Conservation (phyloP, 2,888 invertebrate species). For the Sceliomorpha sp. region DNA sequence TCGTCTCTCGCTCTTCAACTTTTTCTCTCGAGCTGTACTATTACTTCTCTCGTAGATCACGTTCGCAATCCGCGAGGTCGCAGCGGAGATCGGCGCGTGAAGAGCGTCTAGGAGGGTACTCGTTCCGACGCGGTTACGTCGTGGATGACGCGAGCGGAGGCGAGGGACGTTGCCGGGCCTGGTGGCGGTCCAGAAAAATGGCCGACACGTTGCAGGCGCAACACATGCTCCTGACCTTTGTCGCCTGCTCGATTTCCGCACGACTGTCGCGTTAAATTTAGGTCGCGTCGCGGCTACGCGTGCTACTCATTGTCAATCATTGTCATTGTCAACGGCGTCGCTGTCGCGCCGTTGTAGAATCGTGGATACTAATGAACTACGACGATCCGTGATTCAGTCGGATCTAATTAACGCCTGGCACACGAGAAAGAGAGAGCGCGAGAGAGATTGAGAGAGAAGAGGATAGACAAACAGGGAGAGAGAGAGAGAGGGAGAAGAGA, state of each 20-base stretch:
- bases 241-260: not conserved
- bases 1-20: conserved; percentile 41
- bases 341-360: no score
- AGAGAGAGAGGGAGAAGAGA: not conserved
- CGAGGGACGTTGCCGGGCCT: conserved; percentile 11
- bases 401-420: conserved; percentile 3
- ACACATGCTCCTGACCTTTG: not conserved
- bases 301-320: conserved; percentile 9
- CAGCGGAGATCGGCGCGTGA: conserved; percentile 38
- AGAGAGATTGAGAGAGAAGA: no score
- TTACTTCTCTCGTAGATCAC: conserved; percentile 65
- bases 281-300: no score
- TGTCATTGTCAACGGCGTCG: conserved; percentile 5
- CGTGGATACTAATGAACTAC: conserved; percentile 8
- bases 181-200: conserved; percentile 18
- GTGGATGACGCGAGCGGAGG: not conserved
- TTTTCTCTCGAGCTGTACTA: conserved; percentile 58
- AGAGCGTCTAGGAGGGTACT: conserved; percentile 7
- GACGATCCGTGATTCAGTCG: conserved; percentile 5
- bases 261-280: no score
- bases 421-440: no score
- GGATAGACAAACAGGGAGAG: no score
- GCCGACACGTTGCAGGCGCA: not conserved
- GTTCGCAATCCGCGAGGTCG: conserved; percentile 60
- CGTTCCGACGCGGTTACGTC: conserved; percentile 6